Base-by-base conservation (phyloP, 2,113 vertebrate species). In the Sturnira hondurensis region DNA sequence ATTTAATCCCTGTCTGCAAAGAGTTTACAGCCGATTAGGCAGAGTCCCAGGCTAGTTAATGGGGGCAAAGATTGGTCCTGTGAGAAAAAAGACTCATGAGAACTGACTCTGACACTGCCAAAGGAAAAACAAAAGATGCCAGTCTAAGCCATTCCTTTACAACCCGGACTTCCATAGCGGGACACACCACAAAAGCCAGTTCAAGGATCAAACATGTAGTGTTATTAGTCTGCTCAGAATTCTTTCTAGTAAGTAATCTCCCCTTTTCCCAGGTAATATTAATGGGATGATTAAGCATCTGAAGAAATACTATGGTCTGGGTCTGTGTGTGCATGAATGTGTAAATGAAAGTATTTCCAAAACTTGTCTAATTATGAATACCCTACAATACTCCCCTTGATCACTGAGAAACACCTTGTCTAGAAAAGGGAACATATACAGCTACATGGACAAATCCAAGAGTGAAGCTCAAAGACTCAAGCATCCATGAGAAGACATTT, bases 151-250 rank as follows among this genome's bases (percentile, higher is more conserved):
- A 86, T 86, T 74, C 67, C 61, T 26, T 67, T 80, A 93, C 54
- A 93, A 77, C 33, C 65, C 19, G 36, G 58, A 63, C n/a, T 82
- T 28, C 73, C 52, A 94, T 1, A 85, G 58, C 33, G 52, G 14
- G 24, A 68, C 80, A 68, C 24, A 91, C 13, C 43, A 91, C 65
- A 47, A 71, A 90, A 68, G 67, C 84, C 65, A 93, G 31, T 93
- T 93, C 56, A 90, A 94, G 63, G 71, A 93, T 65, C 78, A 95
- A 89, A 83, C 14, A 70, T 2, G 8, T 16, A 47, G 28, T 78
- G 38, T 68, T 94, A 94, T n/a, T n/a, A 92, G 86, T 15, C 84
- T 88, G 38, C 16, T 80, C 36, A 91, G 95, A 96, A 96, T 90
- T 12, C 45, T 93, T 84, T 71, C 14, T 43, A 78, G 16, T 50